These are phyloP conservation scores for Rhinoraja longicauda DNA, from an alignment of 2,797 vertebrate species.

Conservation along the genomic window DNA sequence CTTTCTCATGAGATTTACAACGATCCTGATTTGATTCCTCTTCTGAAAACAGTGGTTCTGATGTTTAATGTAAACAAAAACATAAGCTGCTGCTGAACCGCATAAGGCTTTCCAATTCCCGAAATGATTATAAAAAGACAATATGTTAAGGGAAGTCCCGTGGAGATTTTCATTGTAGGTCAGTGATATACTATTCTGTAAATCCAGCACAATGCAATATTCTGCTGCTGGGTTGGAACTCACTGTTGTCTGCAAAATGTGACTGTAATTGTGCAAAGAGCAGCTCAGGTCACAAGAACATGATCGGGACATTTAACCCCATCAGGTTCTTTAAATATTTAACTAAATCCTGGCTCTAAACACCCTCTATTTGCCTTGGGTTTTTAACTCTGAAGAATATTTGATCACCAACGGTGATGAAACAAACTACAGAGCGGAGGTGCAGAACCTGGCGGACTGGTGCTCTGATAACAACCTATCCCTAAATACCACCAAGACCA, in stretches of 20 bases:
- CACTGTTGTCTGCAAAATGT: background rate
- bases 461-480: no score
- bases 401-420: no score
- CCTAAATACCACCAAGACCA: no score
- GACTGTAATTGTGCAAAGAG: background rate
- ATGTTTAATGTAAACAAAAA: background rate
- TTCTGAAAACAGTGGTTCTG: background rate
- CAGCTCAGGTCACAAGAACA: background rate
- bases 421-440: no score
- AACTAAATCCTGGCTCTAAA: background rate
- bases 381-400: background rate
- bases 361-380: background rate
- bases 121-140: background rate
- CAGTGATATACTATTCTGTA: background rate
- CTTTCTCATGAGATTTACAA: background rate
- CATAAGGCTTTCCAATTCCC: background rate
- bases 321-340: no score
- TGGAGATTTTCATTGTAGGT: background rate
- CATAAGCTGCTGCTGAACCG: background rate
- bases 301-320: background rate
- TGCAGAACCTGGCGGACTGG: no score
- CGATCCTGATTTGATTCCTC: background rate
- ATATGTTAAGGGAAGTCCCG: no score
- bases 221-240: background rate
- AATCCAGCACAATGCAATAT: background rate